Base-by-base conservation (phyloP, 2,797 vertebrate species). In the Dromococcyx pavoninus region DNA sequence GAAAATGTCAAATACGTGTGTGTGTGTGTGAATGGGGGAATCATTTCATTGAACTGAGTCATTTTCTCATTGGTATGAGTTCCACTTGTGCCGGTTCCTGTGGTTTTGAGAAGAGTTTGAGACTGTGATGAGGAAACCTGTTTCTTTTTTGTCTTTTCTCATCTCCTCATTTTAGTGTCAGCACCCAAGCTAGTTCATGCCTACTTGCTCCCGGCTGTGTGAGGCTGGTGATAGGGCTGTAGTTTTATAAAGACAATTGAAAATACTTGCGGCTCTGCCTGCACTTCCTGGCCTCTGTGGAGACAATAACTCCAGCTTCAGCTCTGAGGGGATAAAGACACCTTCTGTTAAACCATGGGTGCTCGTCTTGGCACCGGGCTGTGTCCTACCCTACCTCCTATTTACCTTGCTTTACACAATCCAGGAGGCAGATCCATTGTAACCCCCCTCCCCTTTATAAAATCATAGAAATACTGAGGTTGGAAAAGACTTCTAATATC, bases 131-230 rank as follows among this genome's bases (percentile, higher is more conserved):
- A 58, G 85, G 64, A 87, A 85, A 69, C 11, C 0, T 0, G 7
- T 72, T 67, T 66, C 7, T 83, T 74, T 69, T 72, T 67, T 32
- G 77, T 11, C n/a, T n/a, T n/a, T n/a, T n/a, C n/a, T n/a, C 6
- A 0, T 25, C 56, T 89, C 30, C 41, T 56, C 65, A 2, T 32
- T 17, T 58, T 11, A 25, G 30, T 1, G 41, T 54, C 43, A 91
- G 57, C 81, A 61, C 33, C 33, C 14, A 0, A 5, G 17, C 17
- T 66, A n/a, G 83, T 66, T 81, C 54, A 61, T 0, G 1, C 11
- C 0, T 0, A 7, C 28, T 28, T 10, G 0, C 35, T 24, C 51
- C 3, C 1, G 0, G 10, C 2, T 3, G 13, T 0, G 0, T 2
- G 33, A 77, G 58, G 58, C 10, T 21, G 23, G n/a, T n/a, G 7